Evolutionary conservation across 2,888 invertebrate species (phyloP).

Genomic region (Cosmorhoe ocellata): DNA sequence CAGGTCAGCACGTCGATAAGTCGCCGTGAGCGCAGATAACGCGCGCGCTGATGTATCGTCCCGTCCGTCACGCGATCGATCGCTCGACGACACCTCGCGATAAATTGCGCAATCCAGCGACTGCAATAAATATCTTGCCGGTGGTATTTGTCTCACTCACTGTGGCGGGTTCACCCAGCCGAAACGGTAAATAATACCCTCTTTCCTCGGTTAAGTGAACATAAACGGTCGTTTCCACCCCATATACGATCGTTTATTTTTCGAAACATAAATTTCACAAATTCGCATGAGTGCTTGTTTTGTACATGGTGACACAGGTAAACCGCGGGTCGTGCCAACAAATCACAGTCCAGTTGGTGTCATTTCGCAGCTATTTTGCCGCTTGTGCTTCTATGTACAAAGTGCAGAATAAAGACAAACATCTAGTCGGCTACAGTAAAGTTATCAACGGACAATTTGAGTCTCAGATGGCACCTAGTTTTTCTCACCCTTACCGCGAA

Average conservation of each 20-base stretch:
- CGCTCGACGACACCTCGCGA: slow-evolving; percentile 78
- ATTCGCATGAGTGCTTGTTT: slow-evolving; percentile 69
- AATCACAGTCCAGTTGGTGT: slow-evolving; percentile 33
- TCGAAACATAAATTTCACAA: slow-evolving; percentile 79
- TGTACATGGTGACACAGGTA: slow-evolving; percentile 51
- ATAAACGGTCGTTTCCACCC: slow-evolving; percentile 82
- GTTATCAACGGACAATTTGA: too few species aligned
- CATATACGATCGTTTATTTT: slow-evolving; percentile 82
- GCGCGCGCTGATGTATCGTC: slow-evolving; percentile 74
- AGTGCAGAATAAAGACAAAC: too few species aligned
- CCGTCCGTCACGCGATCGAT: slow-evolving; percentile 79
- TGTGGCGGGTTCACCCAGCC: slow-evolving; percentile 79
- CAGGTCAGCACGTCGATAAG: slow-evolving; percentile 61
- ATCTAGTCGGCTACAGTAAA: too few species aligned
- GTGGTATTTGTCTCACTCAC: slow-evolving; percentile 81
- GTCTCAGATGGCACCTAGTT: too few species aligned
- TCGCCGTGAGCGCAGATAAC: slow-evolving; percentile 79
- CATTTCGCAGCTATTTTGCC: slow-evolving; percentile 7
- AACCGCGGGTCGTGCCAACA: slow-evolving; percentile 39
- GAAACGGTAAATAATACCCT: slow-evolving; percentile 83
- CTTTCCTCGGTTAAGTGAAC: slow-evolving; percentile 83
- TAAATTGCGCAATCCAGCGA: slow-evolving; percentile 81
- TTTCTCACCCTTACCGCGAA: slow-evolving; percentile 22
- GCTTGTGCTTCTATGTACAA: too few species aligned
- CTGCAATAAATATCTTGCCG: slow-evolving; percentile 79